Percentiles rank a stretch among this genome's conserved stretches.
These are phyloP conservation scores for Myiagra hebetior DNA, from an alignment of 2,113 vertebrate genomes.

Conservation along the genomic window DNA sequence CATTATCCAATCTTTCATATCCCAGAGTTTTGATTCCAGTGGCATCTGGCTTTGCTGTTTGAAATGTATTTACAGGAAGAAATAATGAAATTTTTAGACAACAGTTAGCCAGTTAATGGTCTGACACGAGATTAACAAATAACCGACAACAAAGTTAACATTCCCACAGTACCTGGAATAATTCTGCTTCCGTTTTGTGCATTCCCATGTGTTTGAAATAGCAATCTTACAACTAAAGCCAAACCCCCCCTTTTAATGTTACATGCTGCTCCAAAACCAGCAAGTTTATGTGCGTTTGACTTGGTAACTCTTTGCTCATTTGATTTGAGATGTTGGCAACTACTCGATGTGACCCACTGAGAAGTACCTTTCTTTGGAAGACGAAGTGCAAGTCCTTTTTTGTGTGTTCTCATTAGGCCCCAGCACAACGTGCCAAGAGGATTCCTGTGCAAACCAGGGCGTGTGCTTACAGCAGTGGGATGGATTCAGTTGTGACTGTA, in stretches of 20 bases:
- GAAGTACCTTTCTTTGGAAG: background rate
- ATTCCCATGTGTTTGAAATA: background rate
- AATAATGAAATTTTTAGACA: slow-evolving; percentile 29
- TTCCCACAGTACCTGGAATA: slow-evolving; percentile 38
- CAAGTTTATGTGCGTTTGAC: slow-evolving; percentile 18
- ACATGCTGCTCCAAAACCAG: background rate
- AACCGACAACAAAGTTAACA: background rate
- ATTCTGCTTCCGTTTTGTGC: slow-evolving; percentile 25
- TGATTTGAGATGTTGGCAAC: slow-evolving; percentile 73
- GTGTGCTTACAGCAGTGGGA: slow-evolving; percentile 98
- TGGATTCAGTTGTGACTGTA: slow-evolving; percentile 97
- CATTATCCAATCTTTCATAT: slow-evolving; percentile 26
- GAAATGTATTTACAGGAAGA: slow-evolving; percentile 32
- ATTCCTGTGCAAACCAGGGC: slow-evolving; percentile 97
- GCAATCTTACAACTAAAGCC: background rate
- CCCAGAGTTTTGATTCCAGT: slow-evolving; percentile 57
- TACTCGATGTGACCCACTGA: slow-evolving; percentile 61
- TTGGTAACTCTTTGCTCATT: slow-evolving; percentile 37
- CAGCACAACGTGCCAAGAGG: slow-evolving; percentile 97
- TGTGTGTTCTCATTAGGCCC: slow-evolving; percentile 80
- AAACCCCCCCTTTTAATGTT: background rate
- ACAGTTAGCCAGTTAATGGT: background rate
- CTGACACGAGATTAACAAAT: background rate
- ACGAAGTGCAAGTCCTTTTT: slow-evolving; percentile 44
- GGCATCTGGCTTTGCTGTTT: slow-evolving; percentile 53